Conservation (phyloP, 2,888 invertebrate genomes). For the Hartigia nigra region DNA sequence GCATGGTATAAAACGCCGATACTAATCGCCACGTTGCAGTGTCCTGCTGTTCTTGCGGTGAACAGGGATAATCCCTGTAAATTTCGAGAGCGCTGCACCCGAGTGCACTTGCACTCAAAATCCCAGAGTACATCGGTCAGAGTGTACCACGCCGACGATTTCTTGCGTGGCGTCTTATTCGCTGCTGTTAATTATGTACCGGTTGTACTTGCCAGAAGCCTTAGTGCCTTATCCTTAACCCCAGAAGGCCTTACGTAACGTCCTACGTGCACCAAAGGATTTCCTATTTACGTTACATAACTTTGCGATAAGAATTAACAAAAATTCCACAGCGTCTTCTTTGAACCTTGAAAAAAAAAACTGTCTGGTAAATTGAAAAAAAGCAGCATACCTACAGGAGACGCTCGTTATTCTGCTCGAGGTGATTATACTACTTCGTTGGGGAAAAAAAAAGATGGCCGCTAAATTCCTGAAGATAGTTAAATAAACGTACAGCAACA, state of each 20-base stretch:
- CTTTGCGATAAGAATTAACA: too few relatives aligned
- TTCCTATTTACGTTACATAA: background rate
- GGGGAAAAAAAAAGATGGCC: background rate
- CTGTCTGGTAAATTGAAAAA: too few relatives aligned
- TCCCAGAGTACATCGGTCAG: background rate
- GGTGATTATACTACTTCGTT: background rate
- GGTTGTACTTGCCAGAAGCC: background rate
- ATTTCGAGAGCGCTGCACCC: background rate
- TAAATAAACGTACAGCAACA: background rate
- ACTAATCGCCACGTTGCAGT: background rate
- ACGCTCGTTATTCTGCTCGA: background rate
- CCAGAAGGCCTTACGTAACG: background rate
- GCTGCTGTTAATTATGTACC: background rate
- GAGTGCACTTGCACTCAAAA: background rate
- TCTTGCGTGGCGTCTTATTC: background rate
- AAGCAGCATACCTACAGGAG: background rate
- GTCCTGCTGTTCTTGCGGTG: background rate
- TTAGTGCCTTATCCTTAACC: background rate
- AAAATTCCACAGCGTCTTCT: too few relatives aligned
- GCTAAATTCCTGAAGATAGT: background rate
- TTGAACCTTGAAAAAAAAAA: too few relatives aligned
- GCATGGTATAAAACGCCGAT: background rate
- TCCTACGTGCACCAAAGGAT: background rate
- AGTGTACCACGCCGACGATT: background rate
- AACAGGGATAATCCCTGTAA: background rate